Conservation (phyloP, 1,140 invertebrate species). For the Pentalonia nigronervosa region DNA sequence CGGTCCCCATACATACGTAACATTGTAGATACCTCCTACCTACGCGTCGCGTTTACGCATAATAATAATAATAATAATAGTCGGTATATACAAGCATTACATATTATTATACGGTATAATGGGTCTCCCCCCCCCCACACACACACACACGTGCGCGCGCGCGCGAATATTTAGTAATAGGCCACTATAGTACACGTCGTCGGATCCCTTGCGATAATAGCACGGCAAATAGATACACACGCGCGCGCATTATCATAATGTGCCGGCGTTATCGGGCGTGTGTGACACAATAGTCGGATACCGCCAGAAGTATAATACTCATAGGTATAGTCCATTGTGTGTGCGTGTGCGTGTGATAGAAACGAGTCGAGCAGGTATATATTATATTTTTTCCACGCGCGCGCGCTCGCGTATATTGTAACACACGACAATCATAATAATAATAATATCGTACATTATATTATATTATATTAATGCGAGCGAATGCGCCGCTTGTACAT, state of each 20-base stretch:
- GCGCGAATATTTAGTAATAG: no score
- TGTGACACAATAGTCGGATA: not conserved
- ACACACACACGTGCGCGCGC: no score
- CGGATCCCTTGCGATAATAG: no score
- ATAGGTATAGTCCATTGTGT: not conserved
- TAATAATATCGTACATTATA: not conserved
- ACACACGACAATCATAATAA: not conserved
- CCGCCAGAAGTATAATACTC: not conserved
- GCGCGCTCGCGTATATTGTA: not conserved
- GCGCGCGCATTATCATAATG: not conserved
- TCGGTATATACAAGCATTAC: not conserved
- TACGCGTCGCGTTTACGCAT: not conserved
- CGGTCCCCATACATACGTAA: not conserved
- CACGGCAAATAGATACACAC: no score
- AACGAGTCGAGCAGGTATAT: constrained; percentile 3
- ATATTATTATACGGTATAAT: not conserved
- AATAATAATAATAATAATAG: not conserved
- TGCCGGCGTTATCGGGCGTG: not conserved
- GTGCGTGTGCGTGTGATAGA: not conserved
- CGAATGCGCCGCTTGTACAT: not conserved
- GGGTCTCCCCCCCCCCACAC: no score
- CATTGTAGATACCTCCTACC: not conserved
- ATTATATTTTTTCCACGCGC: constrained; percentile 4
- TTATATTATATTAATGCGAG: not conserved
- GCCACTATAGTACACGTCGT: no score